Base-by-base conservation (phyloP, 1,140 invertebrate species). In the Drosophila chauvacae region DNA sequence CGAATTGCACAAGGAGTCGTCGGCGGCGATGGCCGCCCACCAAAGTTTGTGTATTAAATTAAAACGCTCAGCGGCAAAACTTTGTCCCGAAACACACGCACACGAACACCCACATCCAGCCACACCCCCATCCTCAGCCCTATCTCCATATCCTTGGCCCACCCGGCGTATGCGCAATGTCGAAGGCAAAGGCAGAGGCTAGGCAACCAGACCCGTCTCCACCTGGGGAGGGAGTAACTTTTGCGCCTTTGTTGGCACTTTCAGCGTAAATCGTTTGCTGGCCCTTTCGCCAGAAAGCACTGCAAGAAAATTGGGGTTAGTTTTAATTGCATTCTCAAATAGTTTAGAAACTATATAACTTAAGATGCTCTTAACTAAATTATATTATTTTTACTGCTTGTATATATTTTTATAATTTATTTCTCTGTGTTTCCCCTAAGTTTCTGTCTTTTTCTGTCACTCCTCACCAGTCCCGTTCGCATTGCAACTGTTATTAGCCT, bases 11-110 rank as follows among this genome's bases (percentile, higher is more conserved):
- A 30, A 59, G 35, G 39, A 51, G 50, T 13, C 13, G 64, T 42
- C 53, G 64, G 20, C 72, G 71, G 20, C 77, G 71, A 62, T 57
- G 20, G 20, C 77, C 57, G 62, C 57, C 51, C 60, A 45, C 66
- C 61, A 64, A 90, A 88, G 84, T 88, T 88, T 90, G 76, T 87
- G 84, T 88, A 90, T 84, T 88, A 88, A 88, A 88, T 88, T 88
- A 90, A 88, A 88, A 84, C 66, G 85, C 77, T 78, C 85, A 65
- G 85, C 80, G 77, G 61, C 62, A 71, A 55, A 87, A 88, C 39
- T 88, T 88, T 83, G 63, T 57, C 55, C 39, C 41, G n/a, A 11
- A 26, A 63, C 42, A 66, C 47, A 65, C 42, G 51, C 63, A 63
- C 56, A 66, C 47, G 23, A 23, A 23, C 20, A 23, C 28, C 28